Conservation (phyloP, 2,797 vertebrate species). For the Furcifer pardalis region DNA sequence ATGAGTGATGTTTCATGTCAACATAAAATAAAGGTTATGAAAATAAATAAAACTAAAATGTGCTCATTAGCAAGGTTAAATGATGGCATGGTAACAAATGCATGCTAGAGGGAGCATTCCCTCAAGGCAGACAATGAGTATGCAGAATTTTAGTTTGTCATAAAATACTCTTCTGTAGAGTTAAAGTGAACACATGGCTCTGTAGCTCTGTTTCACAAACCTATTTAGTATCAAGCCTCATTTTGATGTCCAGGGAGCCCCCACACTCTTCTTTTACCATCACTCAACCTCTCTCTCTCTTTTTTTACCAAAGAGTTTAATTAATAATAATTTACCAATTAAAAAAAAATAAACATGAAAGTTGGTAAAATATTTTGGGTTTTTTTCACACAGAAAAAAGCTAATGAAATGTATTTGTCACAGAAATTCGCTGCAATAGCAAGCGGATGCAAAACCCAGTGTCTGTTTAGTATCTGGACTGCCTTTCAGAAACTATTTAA, state of each 20-base stretch:
- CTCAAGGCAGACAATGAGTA: constrained; percentile 17
- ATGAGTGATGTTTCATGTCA: constrained; percentile 21
- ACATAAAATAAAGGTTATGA: constrained; percentile 37
- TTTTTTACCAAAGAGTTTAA: not conserved
- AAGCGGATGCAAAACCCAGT: not conserved
- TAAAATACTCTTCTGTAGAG: not conserved
- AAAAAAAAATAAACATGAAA: too few relatives aligned
- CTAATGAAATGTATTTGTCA: too few relatives aligned
- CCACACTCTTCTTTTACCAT: not conserved
- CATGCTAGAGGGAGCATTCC: constrained; percentile 28
- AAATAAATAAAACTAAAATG: constrained; percentile 32
- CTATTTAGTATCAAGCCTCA: too few relatives aligned
- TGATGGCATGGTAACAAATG: constrained; percentile 32
- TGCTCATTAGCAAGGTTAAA: constrained; percentile 28
- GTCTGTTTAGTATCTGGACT: not conserved
- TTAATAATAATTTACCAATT: too few relatives aligned
- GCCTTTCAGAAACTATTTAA: not conserved
- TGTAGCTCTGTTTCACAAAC: not conserved
- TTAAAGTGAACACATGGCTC: not conserved
- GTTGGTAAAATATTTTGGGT: too few relatives aligned
- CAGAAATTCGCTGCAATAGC: too few relatives aligned
- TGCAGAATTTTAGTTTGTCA: constrained; percentile 2
- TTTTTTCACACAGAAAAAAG: too few relatives aligned
- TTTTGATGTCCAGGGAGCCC: too few relatives aligned
- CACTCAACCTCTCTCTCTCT: not conserved